A percentile compares a stretch with the other conserved stretches of the same genome.
These are phyloP conservation scores for Heliconius erato DNA, from an alignment of 2,888 invertebrate species.

Conservation along the genomic window DNA sequence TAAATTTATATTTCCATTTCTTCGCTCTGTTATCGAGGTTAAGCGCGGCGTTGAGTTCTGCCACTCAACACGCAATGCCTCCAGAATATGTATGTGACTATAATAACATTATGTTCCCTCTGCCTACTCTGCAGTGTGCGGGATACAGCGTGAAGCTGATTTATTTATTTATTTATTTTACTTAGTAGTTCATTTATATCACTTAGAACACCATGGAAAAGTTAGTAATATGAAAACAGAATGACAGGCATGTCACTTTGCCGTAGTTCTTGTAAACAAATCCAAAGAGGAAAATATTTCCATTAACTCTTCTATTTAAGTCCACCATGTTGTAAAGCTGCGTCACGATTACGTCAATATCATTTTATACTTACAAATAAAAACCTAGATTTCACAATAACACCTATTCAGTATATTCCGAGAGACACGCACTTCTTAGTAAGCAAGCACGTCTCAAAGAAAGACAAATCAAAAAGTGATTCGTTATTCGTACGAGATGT, in stretches of 20 bases:
- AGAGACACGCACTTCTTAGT: constrained; percentile 14
- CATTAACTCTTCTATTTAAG: too few species aligned
- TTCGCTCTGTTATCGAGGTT: too few species aligned
- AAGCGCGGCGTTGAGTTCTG: too few species aligned
- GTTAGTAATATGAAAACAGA: too few species aligned
- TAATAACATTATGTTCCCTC: too few species aligned
- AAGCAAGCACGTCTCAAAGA: constrained; percentile 6
- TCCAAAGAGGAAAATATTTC: background rate
- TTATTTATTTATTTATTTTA: too few species aligned
- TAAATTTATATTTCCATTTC: too few species aligned
- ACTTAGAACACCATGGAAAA: background rate
- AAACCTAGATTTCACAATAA: background rate
- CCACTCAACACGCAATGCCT: too few species aligned
- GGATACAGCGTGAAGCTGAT: too few species aligned
- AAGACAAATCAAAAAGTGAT: constrained; percentile 61
- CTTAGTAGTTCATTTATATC: background rate
- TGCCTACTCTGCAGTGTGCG: too few species aligned
- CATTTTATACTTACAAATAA: background rate
- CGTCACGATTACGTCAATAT: constrained; percentile 40
- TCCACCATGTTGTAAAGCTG: background rate
- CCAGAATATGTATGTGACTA: too few species aligned
- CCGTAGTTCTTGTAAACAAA: background rate
- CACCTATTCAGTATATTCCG: constrained; percentile 1
- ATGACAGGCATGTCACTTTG: background rate
- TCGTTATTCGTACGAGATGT: constrained; percentile 59